Percentiles rank a stretch among this genome's conserved stretches.
Evolutionary conservation across 1,140 invertebrate genomes (phyloP).

Genomic region (Phymastichus coffea): DNA sequence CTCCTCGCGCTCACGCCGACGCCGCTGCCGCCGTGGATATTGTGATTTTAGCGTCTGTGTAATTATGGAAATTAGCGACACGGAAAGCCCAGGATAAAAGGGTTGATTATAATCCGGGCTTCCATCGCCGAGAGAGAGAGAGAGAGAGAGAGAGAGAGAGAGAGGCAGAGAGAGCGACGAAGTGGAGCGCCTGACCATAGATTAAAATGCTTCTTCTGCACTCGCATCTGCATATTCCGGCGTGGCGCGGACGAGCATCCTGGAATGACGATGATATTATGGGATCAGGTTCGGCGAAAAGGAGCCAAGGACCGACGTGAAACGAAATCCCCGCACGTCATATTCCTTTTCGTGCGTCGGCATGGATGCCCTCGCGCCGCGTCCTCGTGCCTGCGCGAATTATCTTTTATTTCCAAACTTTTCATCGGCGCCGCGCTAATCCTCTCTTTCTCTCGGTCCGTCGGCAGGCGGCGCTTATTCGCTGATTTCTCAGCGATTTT

Average conservation of each 20-base stretch:
- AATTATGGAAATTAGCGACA: conserved; percentile 61
- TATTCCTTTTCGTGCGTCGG: conserved; percentile 27
- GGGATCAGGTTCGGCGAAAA: conserved; percentile 26
- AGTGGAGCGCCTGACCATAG: conserved; percentile 52
- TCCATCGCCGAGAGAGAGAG: conserved; percentile 2
- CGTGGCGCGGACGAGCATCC: conserved; percentile 33
- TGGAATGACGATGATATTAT: conserved; percentile 30
- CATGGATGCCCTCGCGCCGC: conserved; percentile 26
- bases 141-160: conserved; percentile 27
- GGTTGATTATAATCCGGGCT: conserved; percentile 58
- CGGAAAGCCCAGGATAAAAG: conserved; percentile 60
- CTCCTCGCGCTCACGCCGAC: conserved; percentile 48
- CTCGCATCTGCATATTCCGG: conserved; percentile 37
- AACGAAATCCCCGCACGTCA: conserved; percentile 24
- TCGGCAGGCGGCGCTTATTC: conserved; percentile 11
- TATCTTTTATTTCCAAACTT: conserved; percentile 28
- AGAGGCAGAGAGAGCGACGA: conserved; percentile 40
- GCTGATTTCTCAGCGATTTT: conserved; percentile 18
- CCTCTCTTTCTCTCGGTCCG: neutral
- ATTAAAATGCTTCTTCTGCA: conserved; percentile 57
- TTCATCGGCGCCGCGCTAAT: neutral
- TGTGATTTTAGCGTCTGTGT: conserved; percentile 61
- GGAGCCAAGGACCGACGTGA: conserved; percentile 21
- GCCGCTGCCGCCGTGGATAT: conserved; percentile 53
- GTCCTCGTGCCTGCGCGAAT: conserved; percentile 20